These are phyloP conservation scores for Rotaria socialis DNA, from an alignment of 2,888 invertebrate species.

Conservation along the genomic window DNA sequence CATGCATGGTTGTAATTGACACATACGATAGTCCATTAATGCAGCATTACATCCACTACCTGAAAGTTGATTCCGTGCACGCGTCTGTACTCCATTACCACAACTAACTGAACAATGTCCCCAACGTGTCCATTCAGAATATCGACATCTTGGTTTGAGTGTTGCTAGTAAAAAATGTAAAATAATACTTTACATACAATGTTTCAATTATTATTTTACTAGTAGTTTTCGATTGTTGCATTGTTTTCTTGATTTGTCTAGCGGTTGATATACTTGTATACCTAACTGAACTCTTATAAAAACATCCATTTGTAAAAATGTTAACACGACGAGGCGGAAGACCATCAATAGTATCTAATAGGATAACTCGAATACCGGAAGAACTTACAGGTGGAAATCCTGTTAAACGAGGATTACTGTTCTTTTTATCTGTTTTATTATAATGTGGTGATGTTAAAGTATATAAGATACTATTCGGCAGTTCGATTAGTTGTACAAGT, in stretches of 20 bases:
- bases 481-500: neutral
- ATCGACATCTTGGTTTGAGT: neutral
- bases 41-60: neutral
- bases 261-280: neutral
- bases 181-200: neutral
- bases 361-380: neutral
- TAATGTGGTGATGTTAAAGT: neutral
- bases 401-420: neutral
- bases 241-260: too few species aligned
- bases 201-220: too few species aligned
- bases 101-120: neutral
- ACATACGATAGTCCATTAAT: constrained; percentile 1
- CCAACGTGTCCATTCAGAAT: neutral
- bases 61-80: neutral
- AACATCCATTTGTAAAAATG: neutral
- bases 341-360: neutral
- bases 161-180: neutral
- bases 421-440: neutral
- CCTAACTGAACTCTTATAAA: neutral
- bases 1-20: neutral
- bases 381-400: constrained; percentile 5
- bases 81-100: neutral
- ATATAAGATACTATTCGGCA: neutral
- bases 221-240: too few species aligned
- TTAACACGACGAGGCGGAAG: neutral